These are phyloP conservation scores for Halesus radiatus DNA, from an alignment of 1,140 invertebrate genomes.

Conservation along the genomic window DNA sequence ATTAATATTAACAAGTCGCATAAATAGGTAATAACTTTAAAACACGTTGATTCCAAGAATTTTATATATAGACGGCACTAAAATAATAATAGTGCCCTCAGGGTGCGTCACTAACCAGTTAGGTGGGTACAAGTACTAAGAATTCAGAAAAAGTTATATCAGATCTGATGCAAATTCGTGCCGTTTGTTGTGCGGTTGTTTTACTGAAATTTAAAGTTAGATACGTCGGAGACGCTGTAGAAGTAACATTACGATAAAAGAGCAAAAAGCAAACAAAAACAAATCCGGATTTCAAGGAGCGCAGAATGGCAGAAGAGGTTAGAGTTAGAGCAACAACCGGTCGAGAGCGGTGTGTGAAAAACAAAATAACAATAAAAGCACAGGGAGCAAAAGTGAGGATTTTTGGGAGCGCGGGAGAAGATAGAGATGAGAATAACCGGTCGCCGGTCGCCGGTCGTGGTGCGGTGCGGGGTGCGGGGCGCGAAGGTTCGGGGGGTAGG, in stretches of 20 bases:
- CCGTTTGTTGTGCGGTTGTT: background rate
- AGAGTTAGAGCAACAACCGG: background rate
- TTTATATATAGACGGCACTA: no score
- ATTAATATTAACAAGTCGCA: no score
- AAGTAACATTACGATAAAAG: constrained; percentile 12
- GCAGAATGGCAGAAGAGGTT: background rate
- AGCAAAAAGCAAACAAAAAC: background rate
- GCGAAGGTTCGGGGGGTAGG: background rate
- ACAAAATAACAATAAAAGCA: constrained; percentile 6
- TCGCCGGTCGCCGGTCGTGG: no score
- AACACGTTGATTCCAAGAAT: no score
- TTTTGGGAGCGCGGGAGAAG: background rate
- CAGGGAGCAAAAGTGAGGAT: background rate
- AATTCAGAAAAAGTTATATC: no score
- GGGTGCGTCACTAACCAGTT: no score
- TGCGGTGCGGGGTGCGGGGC: background rate
- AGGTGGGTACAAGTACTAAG: no score
- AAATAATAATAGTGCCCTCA: no score
- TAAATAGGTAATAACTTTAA: no score
- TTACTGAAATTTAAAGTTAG: constrained; percentile 7
- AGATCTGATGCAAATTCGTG: no score
- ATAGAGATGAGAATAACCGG: background rate
- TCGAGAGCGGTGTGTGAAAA: background rate
- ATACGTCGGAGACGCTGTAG: background rate
- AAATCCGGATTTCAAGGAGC: constrained; percentile 10